A percentile compares a stretch with the other conserved stretches of the same genome.
phyloP scores from a whole-genome alignment of 2,888 invertebrate species.

The Meghimatium bilineatum region DNA sequence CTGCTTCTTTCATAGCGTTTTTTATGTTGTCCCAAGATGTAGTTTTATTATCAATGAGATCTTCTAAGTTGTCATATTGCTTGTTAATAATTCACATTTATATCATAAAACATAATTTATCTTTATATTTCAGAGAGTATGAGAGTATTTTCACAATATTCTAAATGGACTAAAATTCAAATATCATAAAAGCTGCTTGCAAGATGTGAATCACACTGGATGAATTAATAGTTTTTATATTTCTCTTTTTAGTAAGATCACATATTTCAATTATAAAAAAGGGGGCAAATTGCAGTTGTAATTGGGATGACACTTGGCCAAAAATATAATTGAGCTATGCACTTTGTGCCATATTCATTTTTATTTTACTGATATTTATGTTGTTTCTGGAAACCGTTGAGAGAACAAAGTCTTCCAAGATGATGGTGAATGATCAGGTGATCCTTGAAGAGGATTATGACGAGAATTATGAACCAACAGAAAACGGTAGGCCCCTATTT shows the following conservation, averaged over 20 bases:
- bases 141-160: not conserved
- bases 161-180: too few relatives aligned
- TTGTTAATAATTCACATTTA: not conserved
- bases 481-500: conserved; percentile 74
- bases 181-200: not conserved
- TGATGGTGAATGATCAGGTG: conserved; percentile 76
- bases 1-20: too few relatives aligned
- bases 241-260: not conserved
- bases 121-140: not conserved
- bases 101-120: not conserved
- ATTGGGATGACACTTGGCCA: not conserved
- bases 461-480: conserved; percentile 76
- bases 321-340: not conserved
- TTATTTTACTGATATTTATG: not conserved
- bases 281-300: not conserved
- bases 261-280: not conserved
- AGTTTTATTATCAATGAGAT: too few relatives aligned
- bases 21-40: too few relatives aligned
- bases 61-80: not conserved
- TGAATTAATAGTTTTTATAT: not conserved
- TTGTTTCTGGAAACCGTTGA: not conserved
- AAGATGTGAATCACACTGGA: not conserved
- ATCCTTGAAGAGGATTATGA: conserved; percentile 77
- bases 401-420: conserved; percentile 53
- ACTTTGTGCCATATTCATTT: not conserved